A percentile compares a stretch with the other conserved stretches of the same genome.
These are phyloP conservation scores for Paedocypris sp. DNA, from an alignment of 2,113 vertebrate species.

Conservation along the genomic window DNA sequence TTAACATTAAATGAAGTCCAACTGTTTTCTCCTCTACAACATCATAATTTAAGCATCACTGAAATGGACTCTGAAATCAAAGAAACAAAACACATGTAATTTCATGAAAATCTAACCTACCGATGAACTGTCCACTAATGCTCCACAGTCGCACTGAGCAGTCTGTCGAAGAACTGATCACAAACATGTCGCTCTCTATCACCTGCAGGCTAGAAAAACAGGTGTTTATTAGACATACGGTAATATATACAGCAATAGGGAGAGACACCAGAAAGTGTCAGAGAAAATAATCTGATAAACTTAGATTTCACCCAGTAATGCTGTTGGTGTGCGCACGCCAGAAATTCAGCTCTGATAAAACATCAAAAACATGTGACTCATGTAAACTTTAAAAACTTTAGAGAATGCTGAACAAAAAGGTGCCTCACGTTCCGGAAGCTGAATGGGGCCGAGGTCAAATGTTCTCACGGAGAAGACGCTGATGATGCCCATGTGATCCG, in stretches of 20 bases:
- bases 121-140: conserved; percentile 48
- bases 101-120: too few relatives aligned
- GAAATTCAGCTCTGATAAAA: conserved; percentile 36
- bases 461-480: conserved; percentile 43
- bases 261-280: conserved; percentile 19
- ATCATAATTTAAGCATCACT: too few relatives aligned
- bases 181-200: conserved; percentile 52
- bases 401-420: background rate
- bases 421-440: conserved; percentile 31
- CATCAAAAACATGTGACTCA: background rate
- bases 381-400: background rate
- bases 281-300: conserved; percentile 22
- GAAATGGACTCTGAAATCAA: background rate
- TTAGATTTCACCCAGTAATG: conserved; percentile 55
- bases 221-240: background rate
- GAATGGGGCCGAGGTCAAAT: conserved; percentile 39
- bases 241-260: conserved; percentile 13
- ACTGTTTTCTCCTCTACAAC: too few relatives aligned
- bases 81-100: conserved; percentile 17
- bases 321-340: conserved; percentile 54
- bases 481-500: conserved; percentile 47
- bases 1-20: too few relatives aligned
- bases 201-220: conserved; percentile 51
- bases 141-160: conserved; percentile 57
- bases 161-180: conserved; percentile 58